Percentiles rank a stretch among this genome's conserved stretches.
Evolutionary conservation across 2,797 vertebrate genomes (phyloP).

Genomic region (Jordanella pulchra): DNA sequence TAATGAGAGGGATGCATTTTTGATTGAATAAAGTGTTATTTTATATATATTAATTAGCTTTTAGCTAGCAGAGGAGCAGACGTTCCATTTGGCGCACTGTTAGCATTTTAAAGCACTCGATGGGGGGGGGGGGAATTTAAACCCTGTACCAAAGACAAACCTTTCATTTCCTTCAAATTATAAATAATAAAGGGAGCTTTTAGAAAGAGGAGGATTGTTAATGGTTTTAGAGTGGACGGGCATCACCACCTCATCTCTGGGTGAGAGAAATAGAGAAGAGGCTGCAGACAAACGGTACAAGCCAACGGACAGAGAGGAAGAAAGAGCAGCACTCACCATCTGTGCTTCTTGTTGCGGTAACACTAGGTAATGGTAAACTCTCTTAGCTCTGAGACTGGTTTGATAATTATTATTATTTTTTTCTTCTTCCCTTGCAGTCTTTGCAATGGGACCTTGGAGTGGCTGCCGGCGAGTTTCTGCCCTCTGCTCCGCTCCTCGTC

Average conservation of each 20-base stretch:
- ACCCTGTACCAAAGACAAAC: constrained; percentile 2
- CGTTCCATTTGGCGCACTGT: constrained; percentile 24
- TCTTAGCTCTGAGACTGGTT: constrained; percentile 34
- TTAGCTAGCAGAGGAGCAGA: constrained; percentile 47
- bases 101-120: constrained; percentile 41
- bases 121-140: constrained; percentile 17
- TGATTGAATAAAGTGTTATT: neutral
- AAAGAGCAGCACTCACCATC: constrained; percentile 78
- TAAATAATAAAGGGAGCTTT: neutral
- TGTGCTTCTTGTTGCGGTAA: constrained; percentile 64
- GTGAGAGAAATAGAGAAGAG: constrained; percentile 22
- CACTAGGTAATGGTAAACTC: constrained; percentile 38
- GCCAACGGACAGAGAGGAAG: constrained; percentile 16
- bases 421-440: constrained; percentile 33
- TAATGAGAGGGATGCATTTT: neutral
- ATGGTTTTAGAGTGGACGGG: constrained; percentile 22
- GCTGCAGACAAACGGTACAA: constrained; percentile 44
- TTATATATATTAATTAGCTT: constrained; percentile 58
- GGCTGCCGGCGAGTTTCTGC: constrained; percentile 47
- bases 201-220: too few relatives aligned
- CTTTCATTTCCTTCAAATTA: neutral
- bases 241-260: constrained; percentile 62
- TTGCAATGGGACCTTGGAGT: constrained; percentile 18
- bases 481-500: constrained; percentile 46
- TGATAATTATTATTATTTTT: constrained; percentile 17